Evolutionary conservation across 2,888 invertebrate species (phyloP).

Genomic region (Eulithis testata): DNA sequence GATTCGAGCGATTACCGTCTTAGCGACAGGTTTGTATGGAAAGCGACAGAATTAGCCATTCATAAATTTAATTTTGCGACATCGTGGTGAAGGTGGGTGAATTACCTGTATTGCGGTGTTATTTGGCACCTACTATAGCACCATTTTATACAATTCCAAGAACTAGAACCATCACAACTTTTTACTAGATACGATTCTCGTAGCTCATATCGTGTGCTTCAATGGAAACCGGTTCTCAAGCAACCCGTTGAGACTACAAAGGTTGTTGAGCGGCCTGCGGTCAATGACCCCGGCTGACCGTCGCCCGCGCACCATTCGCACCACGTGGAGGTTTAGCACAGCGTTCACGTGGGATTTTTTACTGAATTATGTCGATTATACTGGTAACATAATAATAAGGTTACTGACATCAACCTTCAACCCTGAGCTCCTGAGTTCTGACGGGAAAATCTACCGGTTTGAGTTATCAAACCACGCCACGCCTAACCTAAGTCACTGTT

Average conservation of each 20-base stretch:
- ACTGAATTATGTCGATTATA: slow-evolving; percentile 29
- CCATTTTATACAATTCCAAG: too few relatives aligned
- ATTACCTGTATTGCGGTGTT: too few relatives aligned
- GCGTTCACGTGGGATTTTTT: slow-evolving; percentile 32
- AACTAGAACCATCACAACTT: not conserved
- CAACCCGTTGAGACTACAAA: slow-evolving; percentile 70
- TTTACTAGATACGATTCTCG: slow-evolving; percentile 24
- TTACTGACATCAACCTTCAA: slow-evolving; percentile 12
- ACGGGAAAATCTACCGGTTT: not conserved
- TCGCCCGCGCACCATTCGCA: slow-evolving; percentile 73
- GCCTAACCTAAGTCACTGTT: too few relatives aligned
- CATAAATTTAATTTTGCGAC: too few relatives aligned
- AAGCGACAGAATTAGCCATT: too few relatives aligned
- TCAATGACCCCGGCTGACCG: slow-evolving; percentile 74
- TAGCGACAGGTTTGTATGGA: too few relatives aligned
- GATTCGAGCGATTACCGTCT: too few relatives aligned
- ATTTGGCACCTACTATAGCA: too few relatives aligned
- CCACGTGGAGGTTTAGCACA: slow-evolving; percentile 34
- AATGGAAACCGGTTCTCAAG: slow-evolving; percentile 52
- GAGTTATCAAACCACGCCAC: not conserved
- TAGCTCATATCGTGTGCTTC: slow-evolving; percentile 53
- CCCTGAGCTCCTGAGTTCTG: not conserved
- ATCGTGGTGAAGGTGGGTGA: too few relatives aligned
- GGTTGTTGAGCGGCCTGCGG: slow-evolving; percentile 73
- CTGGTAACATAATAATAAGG: not conserved